Evolutionary conservation across 2,113 vertebrate genomes (phyloP).

Genomic region (Scatophagus argus): DNA sequence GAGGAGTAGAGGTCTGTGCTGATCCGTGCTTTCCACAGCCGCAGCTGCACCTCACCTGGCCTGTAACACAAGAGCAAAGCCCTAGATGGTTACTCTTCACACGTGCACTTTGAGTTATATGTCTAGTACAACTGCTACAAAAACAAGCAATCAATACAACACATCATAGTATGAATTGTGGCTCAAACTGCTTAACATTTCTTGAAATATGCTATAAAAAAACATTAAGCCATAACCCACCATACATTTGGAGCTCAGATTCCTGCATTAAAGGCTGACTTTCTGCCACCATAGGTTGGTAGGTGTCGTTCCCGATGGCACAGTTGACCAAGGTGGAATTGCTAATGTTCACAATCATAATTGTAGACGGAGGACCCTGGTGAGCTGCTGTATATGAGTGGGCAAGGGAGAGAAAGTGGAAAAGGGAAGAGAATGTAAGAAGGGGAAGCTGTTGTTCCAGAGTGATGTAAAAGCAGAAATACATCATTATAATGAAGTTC

Average conservation of each 20-base stretch:
- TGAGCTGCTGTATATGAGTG: constrained; percentile 30
- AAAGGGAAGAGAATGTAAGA: constrained; percentile 53
- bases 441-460: constrained; percentile 57
- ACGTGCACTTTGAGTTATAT: not conserved
- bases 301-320: constrained; percentile 72
- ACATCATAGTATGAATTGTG: not conserved
- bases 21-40: constrained; percentile 34
- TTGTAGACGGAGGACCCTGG: constrained; percentile 48
- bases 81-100: not conserved
- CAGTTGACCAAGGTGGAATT: constrained; percentile 80
- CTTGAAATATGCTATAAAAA: not conserved
- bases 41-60: constrained; percentile 22
- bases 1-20: constrained; percentile 18
- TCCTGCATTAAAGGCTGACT: constrained; percentile 51
- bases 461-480: constrained; percentile 15
- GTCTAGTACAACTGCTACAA: not conserved
- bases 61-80: constrained; percentile 6
- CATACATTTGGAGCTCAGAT: not conserved
- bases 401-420: not conserved
- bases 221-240: constrained; percentile 52
- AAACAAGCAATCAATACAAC: not conserved
- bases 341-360: constrained; percentile 80
- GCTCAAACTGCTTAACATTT: not conserved
- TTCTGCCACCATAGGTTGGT: constrained; percentile 34
- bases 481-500: constrained; percentile 10